Percentiles rank a stretch among this genome's conserved stretches.
Conservation (phyloP, 2,888 invertebrate species). For the Hirudinaria manillensis region DNA sequence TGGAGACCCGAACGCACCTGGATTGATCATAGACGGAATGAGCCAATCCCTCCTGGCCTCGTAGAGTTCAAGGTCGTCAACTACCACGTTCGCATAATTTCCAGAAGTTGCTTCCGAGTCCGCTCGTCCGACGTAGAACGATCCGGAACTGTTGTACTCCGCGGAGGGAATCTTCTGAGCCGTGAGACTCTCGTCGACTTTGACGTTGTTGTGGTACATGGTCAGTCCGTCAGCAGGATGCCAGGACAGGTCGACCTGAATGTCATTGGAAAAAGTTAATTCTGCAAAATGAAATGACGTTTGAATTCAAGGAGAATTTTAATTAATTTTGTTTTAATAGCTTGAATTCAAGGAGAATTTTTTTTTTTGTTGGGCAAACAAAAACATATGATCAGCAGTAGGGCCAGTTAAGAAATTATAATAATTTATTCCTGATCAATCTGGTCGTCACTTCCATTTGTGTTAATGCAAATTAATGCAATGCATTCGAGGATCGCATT, state of each 20-base stretch:
- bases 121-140: conserved; percentile 33
- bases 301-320: neutral
- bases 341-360: too few species aligned
- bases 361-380: neutral
- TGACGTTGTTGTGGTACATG: conserved; percentile 45
- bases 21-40: conserved; percentile 32
- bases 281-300: neutral
- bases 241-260: conserved; percentile 48
- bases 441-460: too few species aligned
- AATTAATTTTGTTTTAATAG: too few species aligned
- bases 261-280: neutral
- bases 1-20: conserved; percentile 30
- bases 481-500: too few species aligned
- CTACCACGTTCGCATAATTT: conserved; percentile 6
- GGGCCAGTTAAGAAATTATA: too few species aligned
- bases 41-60: conserved; percentile 40
- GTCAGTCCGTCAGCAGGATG: conserved; percentile 45
- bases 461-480: neutral
- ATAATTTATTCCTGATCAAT: too few species aligned
- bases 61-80: conserved; percentile 44
- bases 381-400: too few species aligned
- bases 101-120: conserved; percentile 5
- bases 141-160: conserved; percentile 10
- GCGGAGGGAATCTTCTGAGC: conserved; percentile 1
- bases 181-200: conserved; percentile 35